Percentiles rank a stretch among this genome's conserved stretches.
These are phyloP conservation scores for Scatophagus argus DNA, from an alignment of 2,113 vertebrate species.

Conservation along the genomic window DNA sequence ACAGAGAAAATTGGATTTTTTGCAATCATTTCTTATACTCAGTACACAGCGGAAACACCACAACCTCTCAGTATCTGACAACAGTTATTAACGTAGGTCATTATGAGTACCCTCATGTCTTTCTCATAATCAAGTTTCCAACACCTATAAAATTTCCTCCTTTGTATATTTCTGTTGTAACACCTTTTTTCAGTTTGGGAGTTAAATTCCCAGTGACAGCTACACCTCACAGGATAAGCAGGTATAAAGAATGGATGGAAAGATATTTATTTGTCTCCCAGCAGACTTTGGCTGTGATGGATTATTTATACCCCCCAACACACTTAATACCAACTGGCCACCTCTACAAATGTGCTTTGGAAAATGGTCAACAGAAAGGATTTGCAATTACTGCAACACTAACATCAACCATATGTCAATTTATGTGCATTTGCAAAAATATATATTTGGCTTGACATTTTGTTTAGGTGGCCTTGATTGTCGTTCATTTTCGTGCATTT, in stretches of 20 bases:
- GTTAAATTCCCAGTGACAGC: neutral
- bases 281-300: neutral
- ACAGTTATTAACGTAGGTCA: neutral
- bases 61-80: slow-evolving; percentile 1
- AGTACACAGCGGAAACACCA: neutral
- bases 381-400: neutral
- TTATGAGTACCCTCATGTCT: neutral
- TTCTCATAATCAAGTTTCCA: slow-evolving; percentile 1
- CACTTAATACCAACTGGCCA: neutral
- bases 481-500: too few species aligned
- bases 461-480: neutral
- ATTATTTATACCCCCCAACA: neutral
- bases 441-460: neutral
- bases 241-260: neutral
- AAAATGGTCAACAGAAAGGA: neutral
- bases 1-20: neutral
- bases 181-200: neutral
- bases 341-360: neutral
- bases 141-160: neutral
- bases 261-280: neutral
- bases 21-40: neutral
- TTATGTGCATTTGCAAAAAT: neutral
- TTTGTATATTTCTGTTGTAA: neutral
- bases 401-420: too few species aligned
- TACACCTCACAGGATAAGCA: neutral